Evolutionary conservation across 2,113 vertebrate species (phyloP).

Genomic region (Gallinago paraguaiae): DNA sequence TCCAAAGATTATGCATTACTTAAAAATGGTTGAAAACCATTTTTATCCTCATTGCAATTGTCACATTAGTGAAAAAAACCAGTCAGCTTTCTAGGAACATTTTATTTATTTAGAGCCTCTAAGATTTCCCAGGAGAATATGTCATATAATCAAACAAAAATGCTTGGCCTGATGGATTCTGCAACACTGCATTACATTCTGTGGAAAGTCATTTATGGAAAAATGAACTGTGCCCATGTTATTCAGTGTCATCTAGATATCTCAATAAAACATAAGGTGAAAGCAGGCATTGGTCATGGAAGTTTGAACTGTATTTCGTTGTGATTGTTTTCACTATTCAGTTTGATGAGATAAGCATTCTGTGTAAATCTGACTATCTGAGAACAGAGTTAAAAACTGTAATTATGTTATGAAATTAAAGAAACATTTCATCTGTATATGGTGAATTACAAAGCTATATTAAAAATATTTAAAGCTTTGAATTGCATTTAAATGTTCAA

Average conservation of each 20-base stretch:
- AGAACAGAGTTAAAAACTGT: neutral
- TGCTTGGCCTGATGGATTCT: neutral
- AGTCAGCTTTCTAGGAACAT: neutral
- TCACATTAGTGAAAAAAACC: conserved; percentile 6
- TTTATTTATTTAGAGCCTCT: conserved; percentile 17
- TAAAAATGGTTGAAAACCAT: neutral
- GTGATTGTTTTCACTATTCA: neutral
- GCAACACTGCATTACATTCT: neutral
- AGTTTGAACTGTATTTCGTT: neutral
- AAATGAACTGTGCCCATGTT: neutral
- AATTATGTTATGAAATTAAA: neutral
- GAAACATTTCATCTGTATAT: neutral
- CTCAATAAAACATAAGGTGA: neutral
- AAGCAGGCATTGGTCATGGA: neutral
- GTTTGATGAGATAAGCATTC: neutral
- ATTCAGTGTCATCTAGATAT: neutral
- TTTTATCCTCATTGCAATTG: neutral
- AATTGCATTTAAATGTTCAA: neutral
- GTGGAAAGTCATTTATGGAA: neutral
- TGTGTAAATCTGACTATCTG: neutral
- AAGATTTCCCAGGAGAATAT: conserved; percentile 4
- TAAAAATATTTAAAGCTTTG: neutral
- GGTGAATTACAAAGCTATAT: neutral
- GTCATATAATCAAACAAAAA: conserved; percentile 23
- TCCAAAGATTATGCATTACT: neutral